phyloP scores from a whole-genome alignment of 2,113 vertebrate genomes.

The Brachyhypopomus occidentalis region DNA sequence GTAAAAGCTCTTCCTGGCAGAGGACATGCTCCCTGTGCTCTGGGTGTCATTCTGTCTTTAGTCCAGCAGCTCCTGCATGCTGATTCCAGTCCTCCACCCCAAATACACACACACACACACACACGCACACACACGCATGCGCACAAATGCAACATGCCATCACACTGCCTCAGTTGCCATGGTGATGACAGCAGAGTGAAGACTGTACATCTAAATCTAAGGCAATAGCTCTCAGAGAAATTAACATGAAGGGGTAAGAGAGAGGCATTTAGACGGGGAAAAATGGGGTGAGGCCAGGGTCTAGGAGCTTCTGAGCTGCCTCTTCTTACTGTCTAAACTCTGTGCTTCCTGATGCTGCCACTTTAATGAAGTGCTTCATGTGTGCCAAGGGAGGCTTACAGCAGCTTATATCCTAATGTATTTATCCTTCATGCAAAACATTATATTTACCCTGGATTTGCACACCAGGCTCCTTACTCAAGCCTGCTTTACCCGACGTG shows the following conservation, averaged over 20 bases:
- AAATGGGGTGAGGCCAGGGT: constrained; percentile 8
- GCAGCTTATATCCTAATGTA: constrained; percentile 43
- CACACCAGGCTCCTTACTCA: constrained; percentile 18
- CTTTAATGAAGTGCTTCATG: constrained; percentile 41
- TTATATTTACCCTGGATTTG: constrained; percentile 40
- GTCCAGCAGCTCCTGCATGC: constrained; percentile 33
- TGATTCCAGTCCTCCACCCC: constrained; percentile 46
- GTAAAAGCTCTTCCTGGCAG: neutral
- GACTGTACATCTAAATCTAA: constrained; percentile 68
- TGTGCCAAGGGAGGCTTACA: constrained; percentile 33
- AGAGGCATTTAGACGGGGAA: constrained; percentile 2
- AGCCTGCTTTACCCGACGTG: constrained; percentile 31
- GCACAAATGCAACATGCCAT: constrained; percentile 50
- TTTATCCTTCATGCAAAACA: constrained; percentile 44
- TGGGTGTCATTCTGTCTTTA: neutral
- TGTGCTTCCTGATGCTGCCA: constrained; percentile 5
- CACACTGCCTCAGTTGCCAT: constrained; percentile 75
- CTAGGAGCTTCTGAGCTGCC: constrained; percentile 23
- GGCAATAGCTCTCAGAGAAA: constrained; percentile 52
- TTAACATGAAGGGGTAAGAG: constrained; percentile 23
- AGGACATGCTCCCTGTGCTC: neutral
- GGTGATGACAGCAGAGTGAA: constrained; percentile 74
- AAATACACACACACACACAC: constrained; percentile 12
- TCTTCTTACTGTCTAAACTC: constrained; percentile 21
- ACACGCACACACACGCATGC: constrained; percentile 32